Percentiles rank a stretch among this genome's conserved stretches.
Evolutionary conservation across 2,888 invertebrate genomes (phyloP).

Genomic region (Creontiades dilutus): DNA sequence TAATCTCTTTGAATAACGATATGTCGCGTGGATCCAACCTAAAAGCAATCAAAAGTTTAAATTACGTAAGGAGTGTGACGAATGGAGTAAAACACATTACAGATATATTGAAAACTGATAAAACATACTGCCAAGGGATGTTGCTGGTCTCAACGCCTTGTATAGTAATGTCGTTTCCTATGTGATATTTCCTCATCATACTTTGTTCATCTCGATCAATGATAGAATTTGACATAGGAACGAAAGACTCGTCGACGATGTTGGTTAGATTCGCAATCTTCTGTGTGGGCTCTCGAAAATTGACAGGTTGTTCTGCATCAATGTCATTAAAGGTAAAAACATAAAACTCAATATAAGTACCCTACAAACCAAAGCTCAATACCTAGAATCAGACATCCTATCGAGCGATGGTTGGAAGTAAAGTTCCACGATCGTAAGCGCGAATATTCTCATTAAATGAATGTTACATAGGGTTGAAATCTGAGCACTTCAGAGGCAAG

Average conservation of each 20-base stretch:
- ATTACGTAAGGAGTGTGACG: background rate
- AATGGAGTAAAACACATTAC: background rate
- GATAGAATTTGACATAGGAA: conserved; percentile 14
- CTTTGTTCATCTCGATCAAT: conserved; percentile 21
- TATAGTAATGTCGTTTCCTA: background rate
- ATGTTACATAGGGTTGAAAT: no score
- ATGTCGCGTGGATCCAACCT: background rate
- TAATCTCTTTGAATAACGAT: background rate
- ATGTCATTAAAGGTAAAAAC: no score
- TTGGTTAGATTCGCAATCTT: background rate
- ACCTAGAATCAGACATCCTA: no score
- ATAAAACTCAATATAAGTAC: no score
- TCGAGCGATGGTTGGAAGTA: no score
- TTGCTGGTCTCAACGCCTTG: background rate
- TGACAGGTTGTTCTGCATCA: no score
- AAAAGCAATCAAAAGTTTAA: background rate
- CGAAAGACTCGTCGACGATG: background rate
- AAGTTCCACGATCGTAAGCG: no score
- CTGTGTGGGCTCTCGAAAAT: background rate
- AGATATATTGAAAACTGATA: background rate
- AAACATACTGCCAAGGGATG: background rate
- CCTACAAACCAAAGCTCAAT: no score
- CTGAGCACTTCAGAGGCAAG: no score
- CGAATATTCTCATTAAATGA: no score
- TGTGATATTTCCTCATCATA: background rate